Evolutionary conservation across 2,888 invertebrate species (phyloP).

Genomic region (Diogma glabrata): DNA sequence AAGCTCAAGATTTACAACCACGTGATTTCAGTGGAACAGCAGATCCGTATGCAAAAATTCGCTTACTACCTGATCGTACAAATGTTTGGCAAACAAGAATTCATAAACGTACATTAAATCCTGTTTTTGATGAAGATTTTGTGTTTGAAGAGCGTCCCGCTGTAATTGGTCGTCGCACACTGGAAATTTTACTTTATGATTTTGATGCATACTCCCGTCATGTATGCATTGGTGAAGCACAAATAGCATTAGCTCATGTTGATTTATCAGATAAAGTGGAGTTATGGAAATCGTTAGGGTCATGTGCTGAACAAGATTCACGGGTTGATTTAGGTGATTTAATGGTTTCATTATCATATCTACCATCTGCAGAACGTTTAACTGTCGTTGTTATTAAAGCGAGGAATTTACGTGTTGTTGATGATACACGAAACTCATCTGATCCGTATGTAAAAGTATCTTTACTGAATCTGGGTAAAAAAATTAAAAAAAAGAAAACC

Average conservation of each 20-base stretch:
- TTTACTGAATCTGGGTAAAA: slow-evolving; percentile 73
- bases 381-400: slow-evolving; percentile 88
- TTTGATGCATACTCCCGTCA: slow-evolving; percentile 53
- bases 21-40: slow-evolving; percentile 47
- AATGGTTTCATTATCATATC: slow-evolving; percentile 82
- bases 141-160: slow-evolving; percentile 49
- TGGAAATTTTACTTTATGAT: slow-evolving; percentile 52
- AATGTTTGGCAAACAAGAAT: slow-evolving; percentile 51
- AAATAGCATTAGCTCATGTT: slow-evolving; percentile 42
- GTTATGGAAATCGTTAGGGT: slow-evolving; percentile 44
- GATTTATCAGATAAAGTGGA: slow-evolving; percentile 45
- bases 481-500: slow-evolving; percentile 89
- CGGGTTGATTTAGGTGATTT: slow-evolving; percentile 83
- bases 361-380: slow-evolving; percentile 81
- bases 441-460: slow-evolving; percentile 94
- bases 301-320: slow-evolving; percentile 40
- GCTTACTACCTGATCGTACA: slow-evolving; percentile 46
- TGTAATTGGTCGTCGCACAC: slow-evolving; percentile 40
- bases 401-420: slow-evolving; percentile 83
- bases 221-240: slow-evolving; percentile 49
- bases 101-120: slow-evolving; percentile 51
- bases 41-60: slow-evolving; percentile 55
- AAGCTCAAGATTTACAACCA: slow-evolving; percentile 47
- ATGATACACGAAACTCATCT: slow-evolving; percentile 79
- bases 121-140: slow-evolving; percentile 57